phyloP scores from a whole-genome alignment of 2,113 vertebrate genomes.

The Scomber colias region DNA sequence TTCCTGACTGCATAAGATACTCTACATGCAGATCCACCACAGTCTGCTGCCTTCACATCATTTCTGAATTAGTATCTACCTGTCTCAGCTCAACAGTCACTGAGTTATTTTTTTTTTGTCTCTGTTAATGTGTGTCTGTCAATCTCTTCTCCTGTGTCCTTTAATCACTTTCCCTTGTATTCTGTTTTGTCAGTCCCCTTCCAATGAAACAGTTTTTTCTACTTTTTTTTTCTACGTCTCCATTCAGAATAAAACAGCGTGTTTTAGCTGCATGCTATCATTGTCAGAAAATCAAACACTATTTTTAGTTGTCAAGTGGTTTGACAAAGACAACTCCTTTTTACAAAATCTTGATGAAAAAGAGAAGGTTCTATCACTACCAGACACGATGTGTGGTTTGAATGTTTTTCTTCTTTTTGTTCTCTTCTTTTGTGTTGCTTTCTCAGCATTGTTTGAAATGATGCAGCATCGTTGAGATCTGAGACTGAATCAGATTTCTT shows the following conservation, averaged over 20 bases:
- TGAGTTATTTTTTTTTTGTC: constrained; percentile 32
- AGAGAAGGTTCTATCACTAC: background rate
- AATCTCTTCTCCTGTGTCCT: constrained; percentile 49
- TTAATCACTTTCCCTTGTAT: constrained; percentile 44
- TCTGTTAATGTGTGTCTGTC: constrained; percentile 39
- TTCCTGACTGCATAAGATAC: constrained; percentile 55
- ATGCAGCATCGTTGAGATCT: constrained; percentile 19
- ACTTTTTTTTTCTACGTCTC: constrained; percentile 11
- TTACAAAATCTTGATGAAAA: constrained; percentile 14
- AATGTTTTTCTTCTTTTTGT: background rate
- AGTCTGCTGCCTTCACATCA: constrained; percentile 49
- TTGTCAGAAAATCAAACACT: constrained; percentile 15
- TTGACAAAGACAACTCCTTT: constrained; percentile 22
- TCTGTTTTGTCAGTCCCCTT: background rate
- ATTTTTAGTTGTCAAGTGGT: constrained; percentile 25
- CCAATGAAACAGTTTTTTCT: constrained; percentile 10
- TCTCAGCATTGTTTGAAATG: background rate
- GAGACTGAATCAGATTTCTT: constrained; percentile 33
- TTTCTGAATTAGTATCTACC: constrained; percentile 46
- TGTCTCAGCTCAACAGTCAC: constrained; percentile 49
- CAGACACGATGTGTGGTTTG: background rate
- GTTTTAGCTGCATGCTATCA: constrained; percentile 37
- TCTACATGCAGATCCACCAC: constrained; percentile 46
- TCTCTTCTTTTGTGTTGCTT: constrained; percentile 8
- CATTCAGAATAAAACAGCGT: constrained; percentile 19